Base-by-base conservation (phyloP, 2,113 vertebrate genomes). In the Eurypyga helias region DNA sequence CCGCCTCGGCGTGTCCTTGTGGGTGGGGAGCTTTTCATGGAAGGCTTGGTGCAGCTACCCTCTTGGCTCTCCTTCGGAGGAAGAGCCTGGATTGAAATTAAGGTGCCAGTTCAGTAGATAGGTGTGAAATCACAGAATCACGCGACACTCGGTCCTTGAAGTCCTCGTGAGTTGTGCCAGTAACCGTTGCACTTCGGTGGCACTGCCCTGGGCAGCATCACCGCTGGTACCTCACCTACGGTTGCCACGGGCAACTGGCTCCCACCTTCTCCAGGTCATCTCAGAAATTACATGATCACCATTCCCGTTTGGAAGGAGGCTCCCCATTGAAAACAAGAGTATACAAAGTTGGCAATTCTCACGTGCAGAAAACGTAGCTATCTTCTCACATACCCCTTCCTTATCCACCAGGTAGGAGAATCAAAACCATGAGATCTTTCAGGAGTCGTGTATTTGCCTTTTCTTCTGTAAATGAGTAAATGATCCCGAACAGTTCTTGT, bases 1-100 rank as follows among this genome's bases (percentile, higher is more conserved):
- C 21, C 10, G 9, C 66, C 29, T 28, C 0, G 0, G 5, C 21
- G 78, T n/a, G 10, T 28, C 21, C 29, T 6, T 76, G 31, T 11
- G 45, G 41, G 13, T 9, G 6, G 48, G 25, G 15, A 20, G 43
- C 38, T 75, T 43, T 38, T 12, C 19, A 2, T 2, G 1, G 0
- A 16, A 33, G 17, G 5, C 23, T 25, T 8, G 13, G 20, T 15
- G 67, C 77, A 84, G 64, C 82, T 81, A 10, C 48, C 62, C 23
- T 66, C 6, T 9, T 48, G 23, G 3, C 20, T 83, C 11, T 15
- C 36, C 34, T 72, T 46, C 5, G 7, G 60, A 83, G 60, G 13
- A n/a, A 33, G 11, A 70, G 46, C 21, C 51, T 33, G 70, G 29
- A 21, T 62, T 86, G 66, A 64, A 88, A 85, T 41, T 48, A 21